phyloP scores from a whole-genome alignment of 2,888 invertebrate species.

The Sialis lutaria region DNA sequence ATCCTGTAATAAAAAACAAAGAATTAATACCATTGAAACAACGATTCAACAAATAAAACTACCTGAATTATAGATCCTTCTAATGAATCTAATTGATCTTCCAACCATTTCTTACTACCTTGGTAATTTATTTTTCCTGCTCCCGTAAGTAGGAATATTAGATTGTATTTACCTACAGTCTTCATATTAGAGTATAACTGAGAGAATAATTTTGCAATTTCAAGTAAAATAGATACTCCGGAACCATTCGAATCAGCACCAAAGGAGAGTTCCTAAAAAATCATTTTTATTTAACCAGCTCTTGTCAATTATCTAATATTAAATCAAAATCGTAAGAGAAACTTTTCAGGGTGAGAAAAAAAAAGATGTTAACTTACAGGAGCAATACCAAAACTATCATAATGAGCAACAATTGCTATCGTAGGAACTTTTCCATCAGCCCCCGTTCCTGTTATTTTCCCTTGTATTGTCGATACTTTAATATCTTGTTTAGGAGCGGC shows the following conservation, averaged over 20 bases:
- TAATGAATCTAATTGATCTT: conserved; percentile 71
- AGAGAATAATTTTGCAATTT: conserved; percentile 76
- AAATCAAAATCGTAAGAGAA: not conserved
- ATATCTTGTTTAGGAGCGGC: conserved; percentile 57
- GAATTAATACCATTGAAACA: conserved; percentile 7
- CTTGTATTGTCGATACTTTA: conserved; percentile 74
- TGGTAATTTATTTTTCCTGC: conserved; percentile 88
- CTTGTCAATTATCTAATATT: too few species aligned
- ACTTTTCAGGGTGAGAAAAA: too few species aligned
- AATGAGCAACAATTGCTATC: conserved; percentile 81
- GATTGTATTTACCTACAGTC: conserved; percentile 54
- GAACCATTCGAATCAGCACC: conserved; percentile 91
- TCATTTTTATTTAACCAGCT: too few species aligned
- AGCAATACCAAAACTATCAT: conserved; percentile 77
- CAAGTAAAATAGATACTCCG: conserved; percentile 73
- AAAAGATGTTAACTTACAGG: conserved; percentile 62
- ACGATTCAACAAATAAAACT: conserved; percentile 9
- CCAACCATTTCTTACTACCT: conserved; percentile 90
- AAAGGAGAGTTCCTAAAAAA: conserved; percentile 54
- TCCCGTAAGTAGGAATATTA: conserved; percentile 79
- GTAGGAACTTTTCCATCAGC: conserved; percentile 50
- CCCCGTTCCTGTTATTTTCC: conserved; percentile 60
- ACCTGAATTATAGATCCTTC: conserved; percentile 60
- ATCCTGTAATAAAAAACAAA: conserved; percentile 39
- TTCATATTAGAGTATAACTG: conserved; percentile 60